Evolutionary conservation across 2,797 vertebrate species (phyloP).

Genomic region (Hyperoplus lanceolatus): DNA sequence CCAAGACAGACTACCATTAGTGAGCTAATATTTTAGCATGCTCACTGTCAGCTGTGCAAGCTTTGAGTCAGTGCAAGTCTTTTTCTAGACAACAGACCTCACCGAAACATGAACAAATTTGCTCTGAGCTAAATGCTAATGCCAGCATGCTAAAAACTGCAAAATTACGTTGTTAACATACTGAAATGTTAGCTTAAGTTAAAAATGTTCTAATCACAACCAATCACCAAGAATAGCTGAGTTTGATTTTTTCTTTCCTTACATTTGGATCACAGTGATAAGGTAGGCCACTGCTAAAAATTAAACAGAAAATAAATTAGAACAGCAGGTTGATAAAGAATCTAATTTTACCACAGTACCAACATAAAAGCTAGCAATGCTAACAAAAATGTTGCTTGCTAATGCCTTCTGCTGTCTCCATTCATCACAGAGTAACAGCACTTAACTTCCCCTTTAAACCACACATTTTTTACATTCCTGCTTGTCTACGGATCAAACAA

Average conservation of each 20-base stretch:
- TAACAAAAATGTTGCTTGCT: neutral
- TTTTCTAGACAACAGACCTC: neutral
- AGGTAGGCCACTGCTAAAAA: constrained; percentile 10
- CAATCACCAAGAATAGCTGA: neutral
- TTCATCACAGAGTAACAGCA: neutral
- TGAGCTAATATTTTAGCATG: neutral
- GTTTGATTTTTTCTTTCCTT: neutral
- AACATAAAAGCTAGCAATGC: neutral
- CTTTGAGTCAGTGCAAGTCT: neutral
- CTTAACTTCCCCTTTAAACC: too few relatives aligned
- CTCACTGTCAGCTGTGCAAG: neutral
- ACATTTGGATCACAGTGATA: constrained; percentile 21
- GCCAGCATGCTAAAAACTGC: neutral
- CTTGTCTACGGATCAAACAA: neutral
- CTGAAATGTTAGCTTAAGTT: neutral
- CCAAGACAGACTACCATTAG: neutral
- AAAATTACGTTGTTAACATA: neutral
- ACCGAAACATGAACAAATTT: neutral
- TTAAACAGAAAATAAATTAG: neutral
- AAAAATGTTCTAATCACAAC: neutral
- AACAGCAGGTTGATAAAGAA: neutral
- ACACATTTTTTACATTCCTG: neutral
- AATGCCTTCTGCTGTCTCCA: neutral
- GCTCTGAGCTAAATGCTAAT: neutral
- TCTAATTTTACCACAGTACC: neutral